A percentile compares a stretch with the other conserved stretches of the same genome.
Evolutionary conservation across 2,113 vertebrate species (phyloP).

Genomic region (Poecilia latipinna): DNA sequence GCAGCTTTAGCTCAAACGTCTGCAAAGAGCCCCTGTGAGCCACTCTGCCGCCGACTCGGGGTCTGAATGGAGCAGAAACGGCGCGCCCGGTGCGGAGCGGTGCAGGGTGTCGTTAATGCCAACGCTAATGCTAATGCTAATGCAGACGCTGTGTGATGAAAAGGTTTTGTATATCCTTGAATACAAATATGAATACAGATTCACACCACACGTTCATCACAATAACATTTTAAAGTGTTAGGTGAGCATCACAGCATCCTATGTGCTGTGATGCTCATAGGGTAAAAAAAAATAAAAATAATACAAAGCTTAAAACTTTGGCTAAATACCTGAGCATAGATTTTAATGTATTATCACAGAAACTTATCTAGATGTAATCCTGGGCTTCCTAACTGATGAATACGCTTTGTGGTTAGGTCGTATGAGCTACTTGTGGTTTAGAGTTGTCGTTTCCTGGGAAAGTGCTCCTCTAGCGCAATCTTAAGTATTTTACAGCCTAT

Average conservation of each 20-base stretch:
- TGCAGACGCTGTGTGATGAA: conserved; percentile 22
- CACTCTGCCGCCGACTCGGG: conserved; percentile 41
- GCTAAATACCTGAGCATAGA: not conserved
- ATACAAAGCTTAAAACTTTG: not conserved
- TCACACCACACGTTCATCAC: too few species aligned
- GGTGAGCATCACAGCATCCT: too few species aligned
- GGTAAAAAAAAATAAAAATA: conserved; percentile 2
- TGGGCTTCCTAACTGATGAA: too few species aligned
- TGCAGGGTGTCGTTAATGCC: conserved; percentile 25
- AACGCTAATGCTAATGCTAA: conserved; percentile 30
- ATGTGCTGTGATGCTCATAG: conserved; percentile 14
- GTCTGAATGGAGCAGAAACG: conserved; percentile 48
- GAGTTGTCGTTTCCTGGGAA: too few species aligned
- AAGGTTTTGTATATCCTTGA: conserved; percentile 1
- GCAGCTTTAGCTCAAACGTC: conserved; percentile 76
- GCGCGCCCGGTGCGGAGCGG: conserved; percentile 23
- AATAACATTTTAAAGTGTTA: too few species aligned
- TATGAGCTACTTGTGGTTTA: too few species aligned
- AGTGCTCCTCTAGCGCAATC: too few species aligned
- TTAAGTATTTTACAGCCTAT: too few species aligned
- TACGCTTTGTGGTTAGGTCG: too few species aligned
- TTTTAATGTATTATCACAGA: too few species aligned
- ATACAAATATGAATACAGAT: too few species aligned
- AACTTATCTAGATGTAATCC: too few species aligned
- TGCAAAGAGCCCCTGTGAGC: conserved; percentile 58